Conservation (phyloP, 2,888 invertebrate genomes). For the Geophilus truncorum region DNA sequence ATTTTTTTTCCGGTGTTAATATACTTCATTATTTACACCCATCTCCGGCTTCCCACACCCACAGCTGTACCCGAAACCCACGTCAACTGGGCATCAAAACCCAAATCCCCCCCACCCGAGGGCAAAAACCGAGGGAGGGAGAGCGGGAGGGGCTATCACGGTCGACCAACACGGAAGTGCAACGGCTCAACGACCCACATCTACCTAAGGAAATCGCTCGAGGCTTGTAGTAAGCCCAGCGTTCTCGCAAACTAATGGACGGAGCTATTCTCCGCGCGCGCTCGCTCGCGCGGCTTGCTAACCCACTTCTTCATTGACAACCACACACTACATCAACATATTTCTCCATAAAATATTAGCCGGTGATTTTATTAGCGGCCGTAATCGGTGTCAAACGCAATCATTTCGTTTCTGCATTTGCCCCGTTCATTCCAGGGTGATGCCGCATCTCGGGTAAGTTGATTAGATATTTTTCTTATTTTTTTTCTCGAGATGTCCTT, state of each 20-base stretch:
- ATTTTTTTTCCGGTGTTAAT: neutral
- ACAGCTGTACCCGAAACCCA: neutral
- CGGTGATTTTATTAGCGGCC: neutral
- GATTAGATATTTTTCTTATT: neutral
- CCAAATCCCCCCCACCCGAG: slow-evolving; percentile 1
- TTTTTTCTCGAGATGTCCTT: neutral
- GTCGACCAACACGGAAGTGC: slow-evolving; percentile 23
- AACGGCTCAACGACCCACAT: slow-evolving; percentile 22
- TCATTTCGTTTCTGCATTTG: neutral
- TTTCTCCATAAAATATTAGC: neutral
- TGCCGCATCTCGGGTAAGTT: slow-evolving; percentile 25
- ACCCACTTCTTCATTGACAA: slow-evolving; percentile 22
- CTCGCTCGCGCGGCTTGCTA: slow-evolving; percentile 15
- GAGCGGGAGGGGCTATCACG: slow-evolving; percentile 24
- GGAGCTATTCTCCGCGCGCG: slow-evolving; percentile 2
- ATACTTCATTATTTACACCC: neutral
- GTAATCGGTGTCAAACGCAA: slow-evolving; percentile 11
- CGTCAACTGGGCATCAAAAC: neutral
- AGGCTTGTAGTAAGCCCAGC: neutral
- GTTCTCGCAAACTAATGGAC: neutral
- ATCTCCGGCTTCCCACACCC: neutral
- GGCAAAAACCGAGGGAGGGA: neutral
- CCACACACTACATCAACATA: neutral
- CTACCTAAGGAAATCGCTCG: slow-evolving; percentile 8
- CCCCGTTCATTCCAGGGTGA: neutral